phyloP scores from a whole-genome alignment of 2,113 vertebrate species.

The Apteryx owenii region DNA sequence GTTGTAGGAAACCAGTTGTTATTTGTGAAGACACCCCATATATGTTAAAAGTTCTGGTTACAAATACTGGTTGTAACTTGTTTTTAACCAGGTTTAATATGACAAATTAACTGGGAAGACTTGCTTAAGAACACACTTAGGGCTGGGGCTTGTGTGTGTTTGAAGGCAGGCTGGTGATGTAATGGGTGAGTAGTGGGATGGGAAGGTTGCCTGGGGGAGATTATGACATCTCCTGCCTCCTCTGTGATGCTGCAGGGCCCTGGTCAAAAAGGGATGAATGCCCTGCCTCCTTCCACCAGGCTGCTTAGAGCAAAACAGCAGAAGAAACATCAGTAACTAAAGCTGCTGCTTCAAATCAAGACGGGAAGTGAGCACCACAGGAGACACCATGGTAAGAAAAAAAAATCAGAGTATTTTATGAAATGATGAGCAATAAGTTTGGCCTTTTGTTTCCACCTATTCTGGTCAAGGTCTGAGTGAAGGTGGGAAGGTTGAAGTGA shows the following conservation, averaged over 20 bases:
- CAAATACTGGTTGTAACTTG: neutral
- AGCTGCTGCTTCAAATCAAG: constrained; percentile 20
- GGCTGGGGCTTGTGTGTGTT: neutral
- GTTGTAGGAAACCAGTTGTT: neutral
- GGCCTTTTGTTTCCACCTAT: neutral
- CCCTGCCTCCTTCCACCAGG: neutral
- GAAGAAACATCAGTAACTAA: constrained; percentile 41
- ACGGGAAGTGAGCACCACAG: neutral
- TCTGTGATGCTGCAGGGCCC: constrained; percentile 29
- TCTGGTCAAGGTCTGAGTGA: neutral
- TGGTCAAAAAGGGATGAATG: neutral
- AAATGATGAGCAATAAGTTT: neutral
- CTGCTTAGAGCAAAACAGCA: constrained; percentile 4
- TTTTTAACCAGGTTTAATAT: neutral
- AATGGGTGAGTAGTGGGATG: neutral
- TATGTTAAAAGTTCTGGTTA: neutral
- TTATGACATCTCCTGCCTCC: constrained; percentile 43
- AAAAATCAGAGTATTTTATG: neutral
- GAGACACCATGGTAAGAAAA: constrained; percentile 13
- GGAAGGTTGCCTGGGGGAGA: neutral
- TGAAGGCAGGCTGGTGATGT: neutral
- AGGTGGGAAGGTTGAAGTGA: neutral
- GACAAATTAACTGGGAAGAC: neutral
- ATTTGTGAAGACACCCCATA: rapidly evolving
- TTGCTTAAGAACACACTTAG: neutral